Base-by-base conservation (phyloP, 92 coral and sea anemone genomes). In the Phymanthus crucifer region DNA sequence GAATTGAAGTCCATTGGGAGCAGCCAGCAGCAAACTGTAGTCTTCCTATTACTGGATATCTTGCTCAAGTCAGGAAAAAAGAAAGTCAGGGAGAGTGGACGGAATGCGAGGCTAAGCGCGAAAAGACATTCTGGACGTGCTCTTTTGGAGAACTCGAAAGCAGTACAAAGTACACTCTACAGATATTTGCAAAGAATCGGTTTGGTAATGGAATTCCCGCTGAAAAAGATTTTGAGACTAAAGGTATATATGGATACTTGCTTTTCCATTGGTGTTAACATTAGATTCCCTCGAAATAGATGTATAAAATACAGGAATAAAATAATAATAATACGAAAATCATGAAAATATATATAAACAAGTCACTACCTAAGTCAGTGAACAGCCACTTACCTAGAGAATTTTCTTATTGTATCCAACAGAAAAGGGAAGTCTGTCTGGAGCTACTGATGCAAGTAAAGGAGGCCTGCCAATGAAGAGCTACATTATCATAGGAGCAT, bases 151-250 rank as follows among this genome's bases (percentile, higher is more conserved):
- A 71, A n/a, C 75, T 71, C 14, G 57, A 71, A 0, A 71, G 48
- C 32, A 23, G 36, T 32, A 40, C 57, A 14, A 1, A 1, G 56
- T 71, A 36, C 32, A 38, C 21, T 21, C 32, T 71, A 19, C 24
- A 71, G 36, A 40, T 71, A 36, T 4, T 18, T 71, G 75, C 75
- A 3, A 71, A 71, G 50, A 71, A 71, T 40, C 50, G 48, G 40
- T 35, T 71, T 18, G 75, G 75, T n/a, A 26, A 5, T 11, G 75
- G 75, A 40, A 21, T 40, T 1, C 75, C 75, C 0, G 75, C 52
- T 45, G 19, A 71, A 38, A 23, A 26, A 16, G 56, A 40, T 17
- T 71, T 71, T 40, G 40, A n/a, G 36, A 71, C 75, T 19, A 21
- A 36, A 38, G 33, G 75, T 40, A 71, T 4, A 52, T n/a, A n/a